Conservation (phyloP, 1,140 invertebrate species). For the Orchesella cincta region DNA sequence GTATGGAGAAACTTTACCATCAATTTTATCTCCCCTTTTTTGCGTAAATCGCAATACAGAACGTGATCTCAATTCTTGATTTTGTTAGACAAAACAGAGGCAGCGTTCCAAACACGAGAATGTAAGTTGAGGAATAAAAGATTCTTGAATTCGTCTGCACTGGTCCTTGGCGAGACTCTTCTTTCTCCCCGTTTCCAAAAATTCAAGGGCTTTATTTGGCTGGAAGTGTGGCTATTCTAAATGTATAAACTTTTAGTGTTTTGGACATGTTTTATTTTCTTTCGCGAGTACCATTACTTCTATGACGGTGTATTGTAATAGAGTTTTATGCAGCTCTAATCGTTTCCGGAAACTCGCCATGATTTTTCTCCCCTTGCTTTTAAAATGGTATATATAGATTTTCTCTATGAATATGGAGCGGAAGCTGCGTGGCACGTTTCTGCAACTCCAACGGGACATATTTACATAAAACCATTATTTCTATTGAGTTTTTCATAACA, state of each 20-base stretch:
- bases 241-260: background rate
- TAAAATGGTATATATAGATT: background rate
- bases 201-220: background rate
- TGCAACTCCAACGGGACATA: background rate
- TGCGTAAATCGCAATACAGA: constrained; percentile 44
- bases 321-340: background rate
- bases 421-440: constrained; percentile 15
- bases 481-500: constrained; percentile 10
- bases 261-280: background rate
- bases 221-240: background rate
- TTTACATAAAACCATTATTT: constrained; percentile 29
- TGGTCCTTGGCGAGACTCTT: too few species aligned
- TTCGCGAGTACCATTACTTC: background rate
- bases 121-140: too few species aligned
- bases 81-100: constrained; percentile 9
- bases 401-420: background rate
- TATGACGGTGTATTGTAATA: background rate
- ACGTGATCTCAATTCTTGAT: constrained; percentile 46
- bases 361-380: background rate
- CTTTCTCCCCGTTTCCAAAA: too few species aligned
- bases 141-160: too few species aligned
- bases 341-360: constrained; percentile 22
- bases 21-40: constrained; percentile 45
- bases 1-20: constrained; percentile 37
- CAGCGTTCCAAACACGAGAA: too few species aligned